These are phyloP conservation scores for Zosterops pallidus DNA, from an alignment of 2,113 vertebrate genomes.

Conservation along the genomic window DNA sequence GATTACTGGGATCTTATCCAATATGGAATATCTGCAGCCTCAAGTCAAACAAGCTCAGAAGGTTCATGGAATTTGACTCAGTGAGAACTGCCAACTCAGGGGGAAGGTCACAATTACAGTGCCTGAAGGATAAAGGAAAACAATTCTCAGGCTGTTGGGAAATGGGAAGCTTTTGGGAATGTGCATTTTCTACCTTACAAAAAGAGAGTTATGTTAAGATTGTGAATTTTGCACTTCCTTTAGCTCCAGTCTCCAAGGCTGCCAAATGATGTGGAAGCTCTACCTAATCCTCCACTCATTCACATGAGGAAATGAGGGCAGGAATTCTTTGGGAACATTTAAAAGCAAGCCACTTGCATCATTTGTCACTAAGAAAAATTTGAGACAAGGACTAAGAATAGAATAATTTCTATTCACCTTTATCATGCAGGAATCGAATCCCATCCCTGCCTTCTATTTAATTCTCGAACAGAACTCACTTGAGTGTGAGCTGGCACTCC, in stretches of 20 bases:
- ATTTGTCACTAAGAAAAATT: neutral
- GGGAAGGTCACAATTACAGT: slow-evolving; percentile 11
- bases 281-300: neutral
- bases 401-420: neutral
- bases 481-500: slow-evolving; percentile 11
- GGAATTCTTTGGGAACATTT: neutral
- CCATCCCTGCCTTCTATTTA: neutral
- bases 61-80: slow-evolving; percentile 35
- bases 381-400: neutral
- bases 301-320: slow-evolving; percentile 10
- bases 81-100: slow-evolving; percentile 8
- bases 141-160: neutral
- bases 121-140: neutral
- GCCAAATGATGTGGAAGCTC: neutral
- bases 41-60: slow-evolving; percentile 52
- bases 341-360: neutral
- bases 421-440: neutral
- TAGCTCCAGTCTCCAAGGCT: neutral
- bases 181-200: neutral
- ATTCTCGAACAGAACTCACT: neutral
- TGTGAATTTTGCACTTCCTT: neutral
- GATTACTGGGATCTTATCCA: slow-evolving; percentile 52
- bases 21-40: slow-evolving; percentile 43
- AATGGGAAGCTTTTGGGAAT: neutral
- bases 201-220: neutral